phyloP scores from a whole-genome alignment of 2,797 vertebrate genomes.

The Gambusia yucatana region DNA sequence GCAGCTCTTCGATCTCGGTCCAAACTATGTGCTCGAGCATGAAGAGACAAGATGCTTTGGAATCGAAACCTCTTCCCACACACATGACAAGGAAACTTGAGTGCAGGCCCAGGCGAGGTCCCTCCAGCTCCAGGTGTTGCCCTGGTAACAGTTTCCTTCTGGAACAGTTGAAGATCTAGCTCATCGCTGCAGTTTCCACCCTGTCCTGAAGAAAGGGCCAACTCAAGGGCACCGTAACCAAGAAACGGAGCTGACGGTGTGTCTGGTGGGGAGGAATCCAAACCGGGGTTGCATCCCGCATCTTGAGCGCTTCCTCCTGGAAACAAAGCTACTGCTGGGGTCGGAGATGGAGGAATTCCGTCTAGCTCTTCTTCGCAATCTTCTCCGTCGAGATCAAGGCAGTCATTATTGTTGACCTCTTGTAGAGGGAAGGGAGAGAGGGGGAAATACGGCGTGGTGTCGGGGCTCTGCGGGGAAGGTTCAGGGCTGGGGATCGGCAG shows the following conservation, averaged over 20 bases:
- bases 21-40: slow-evolving; percentile 89
- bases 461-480: slow-evolving; percentile 70
- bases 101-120: slow-evolving; percentile 65
- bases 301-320: slow-evolving; percentile 71
- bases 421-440: slow-evolving; percentile 75
- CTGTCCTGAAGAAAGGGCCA: slow-evolving; percentile 83
- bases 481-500: slow-evolving; percentile 69
- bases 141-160: slow-evolving; percentile 75
- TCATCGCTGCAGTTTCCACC: slow-evolving; percentile 77
- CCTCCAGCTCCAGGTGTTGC: slow-evolving; percentile 66
- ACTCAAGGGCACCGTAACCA: slow-evolving; percentile 80
- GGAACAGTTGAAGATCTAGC: slow-evolving; percentile 91
- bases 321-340: slow-evolving; percentile 79
- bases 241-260: slow-evolving; percentile 73
- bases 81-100: slow-evolving; percentile 89
- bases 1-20: slow-evolving; percentile 80
- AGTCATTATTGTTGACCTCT: slow-evolving; percentile 48
- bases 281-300: slow-evolving; percentile 64
- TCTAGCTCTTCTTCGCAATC: slow-evolving; percentile 70
- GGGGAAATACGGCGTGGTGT: slow-evolving; percentile 71
- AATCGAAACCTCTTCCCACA: slow-evolving; percentile 94
- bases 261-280: slow-evolving; percentile 75
- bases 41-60: slow-evolving; percentile 93
- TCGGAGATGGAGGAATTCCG: slow-evolving; percentile 76
- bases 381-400: slow-evolving; percentile 56